Percentiles rank a stretch among this genome's conserved stretches.
phyloP scores from a whole-genome alignment of 2,888 invertebrate species.

The Cyrtodaria siliqua region DNA sequence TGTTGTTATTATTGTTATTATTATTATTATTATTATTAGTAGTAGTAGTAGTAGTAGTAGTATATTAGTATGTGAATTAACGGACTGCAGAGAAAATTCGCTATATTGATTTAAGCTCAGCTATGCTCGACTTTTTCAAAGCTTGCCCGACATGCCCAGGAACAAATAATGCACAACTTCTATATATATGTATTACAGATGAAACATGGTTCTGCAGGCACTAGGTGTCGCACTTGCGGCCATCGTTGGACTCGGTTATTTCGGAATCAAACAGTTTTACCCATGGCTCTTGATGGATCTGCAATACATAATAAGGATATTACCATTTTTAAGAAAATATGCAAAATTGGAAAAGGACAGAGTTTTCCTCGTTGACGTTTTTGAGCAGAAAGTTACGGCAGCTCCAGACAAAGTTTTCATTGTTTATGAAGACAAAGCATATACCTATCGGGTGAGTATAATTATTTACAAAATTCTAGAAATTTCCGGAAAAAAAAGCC shows the following conservation, averaged over 20 bases:
- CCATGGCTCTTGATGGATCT: slow-evolving; percentile 43
- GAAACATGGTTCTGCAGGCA: slow-evolving; percentile 19
- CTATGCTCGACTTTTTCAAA: too few species aligned
- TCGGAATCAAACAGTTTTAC: slow-evolving; percentile 11
- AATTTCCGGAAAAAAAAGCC: too few species aligned
- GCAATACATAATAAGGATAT: slow-evolving; percentile 13
- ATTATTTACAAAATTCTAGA: slow-evolving; percentile 54
- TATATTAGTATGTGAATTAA: too few species aligned
- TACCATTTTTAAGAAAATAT: neutral
- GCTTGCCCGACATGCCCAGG: too few species aligned
- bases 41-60: too few species aligned
- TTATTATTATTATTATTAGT: too few species aligned
- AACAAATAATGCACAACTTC: too few species aligned
- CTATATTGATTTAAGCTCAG: too few species aligned
- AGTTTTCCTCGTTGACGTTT: slow-evolving; percentile 65
- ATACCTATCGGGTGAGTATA: slow-evolving; percentile 66
- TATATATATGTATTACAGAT: too few species aligned
- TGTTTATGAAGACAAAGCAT: slow-evolving; percentile 72
- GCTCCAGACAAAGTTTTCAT: slow-evolving; percentile 70
- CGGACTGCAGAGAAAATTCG: too few species aligned
- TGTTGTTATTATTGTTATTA: too few species aligned
- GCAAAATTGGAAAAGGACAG: neutral
- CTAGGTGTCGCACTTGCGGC: slow-evolving; percentile 3
- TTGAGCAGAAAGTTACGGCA: slow-evolving; percentile 69
- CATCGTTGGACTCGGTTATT: slow-evolving; percentile 4